Base-by-base conservation (phyloP, 2,888 invertebrate species). In the Torymus auratus region DNA sequence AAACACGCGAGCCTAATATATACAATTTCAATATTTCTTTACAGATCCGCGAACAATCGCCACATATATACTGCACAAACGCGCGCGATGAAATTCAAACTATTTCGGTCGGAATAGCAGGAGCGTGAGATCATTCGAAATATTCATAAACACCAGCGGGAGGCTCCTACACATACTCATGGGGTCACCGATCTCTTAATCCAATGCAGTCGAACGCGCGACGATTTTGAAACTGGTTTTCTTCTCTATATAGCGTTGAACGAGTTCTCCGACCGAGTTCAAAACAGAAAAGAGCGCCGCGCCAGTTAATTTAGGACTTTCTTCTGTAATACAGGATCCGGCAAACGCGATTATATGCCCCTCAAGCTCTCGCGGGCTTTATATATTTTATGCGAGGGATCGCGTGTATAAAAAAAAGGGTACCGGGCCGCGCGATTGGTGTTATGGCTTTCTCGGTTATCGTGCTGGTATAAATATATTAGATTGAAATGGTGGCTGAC, bases 141-240 rank as follows among this genome's bases (percentile, higher is more conserved):
- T 65, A 23, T 28, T 23, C 23, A 65, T 65, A 65, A 23, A 65
- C 65, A 41, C 41, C 41, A 41, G 41, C 41, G 7, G 41, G 41
- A 41, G 41, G 41, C 41, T 41, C 41, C 41, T 41, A 41, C 41
- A 41, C 41, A 41, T 2, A 28, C 7, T 78, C 78, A 77, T 75
- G 75, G 60, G 75, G 78, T 82, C 82, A 78, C 11, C 71, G 82
- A 78, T 82, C 82, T 72, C 53, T 14, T 55, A 70, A 70, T 62
- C 53, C n/a, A 68, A 75, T 82, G 75, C 78, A 78, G 62, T 17
- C 50, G 15, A 60, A 58, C n/a, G 41, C 41, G 41, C 41, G n/a
- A 52, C 2, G 58, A 60, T 65, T 78, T 71, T 56, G 41, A 70
- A 81, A 81, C 81, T 55, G 81, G 81, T 81, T 78, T 69, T 56